Evolutionary conservation across 2,888 invertebrate genomes (phyloP).

Genomic region (Apodemia mormo): DNA sequence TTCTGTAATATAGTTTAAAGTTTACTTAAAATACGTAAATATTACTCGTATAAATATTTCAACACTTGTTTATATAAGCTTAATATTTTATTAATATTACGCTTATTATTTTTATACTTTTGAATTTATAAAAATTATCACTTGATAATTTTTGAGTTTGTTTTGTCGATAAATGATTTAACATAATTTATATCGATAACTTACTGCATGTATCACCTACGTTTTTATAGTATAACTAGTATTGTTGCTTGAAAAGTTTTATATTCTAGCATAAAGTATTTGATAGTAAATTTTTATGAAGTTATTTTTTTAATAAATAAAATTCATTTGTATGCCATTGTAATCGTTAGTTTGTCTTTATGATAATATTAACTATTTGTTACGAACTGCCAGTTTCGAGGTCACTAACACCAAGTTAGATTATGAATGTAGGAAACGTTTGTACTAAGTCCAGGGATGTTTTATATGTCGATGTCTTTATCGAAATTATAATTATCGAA

Average conservation of each 20-base stretch:
- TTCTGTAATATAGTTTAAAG: background rate
- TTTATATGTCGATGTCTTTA: constrained; percentile 16
- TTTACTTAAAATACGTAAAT: background rate
- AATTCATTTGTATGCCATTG: constrained; percentile 53
- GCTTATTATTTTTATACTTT: constrained; percentile 15
- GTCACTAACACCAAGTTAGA: constrained; percentile 65
- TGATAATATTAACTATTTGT: constrained; percentile 55
- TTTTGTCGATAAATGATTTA: constrained; percentile 15
- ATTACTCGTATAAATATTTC: constrained; percentile 3
- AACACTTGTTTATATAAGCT: constrained; percentile 4
- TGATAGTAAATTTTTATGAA: constrained; percentile 62
- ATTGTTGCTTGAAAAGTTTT: constrained; percentile 47
- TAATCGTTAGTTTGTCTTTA: constrained; percentile 55
- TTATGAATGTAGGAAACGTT: constrained; percentile 46
- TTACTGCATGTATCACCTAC: constrained; percentile 25
- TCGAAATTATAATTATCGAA: constrained; percentile 29
- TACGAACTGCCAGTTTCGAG: constrained; percentile 73
- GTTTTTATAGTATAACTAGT: constrained; percentile 29
- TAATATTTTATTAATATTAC: constrained; percentile 12
- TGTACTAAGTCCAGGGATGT: constrained; percentile 51
- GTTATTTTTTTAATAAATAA: constrained; percentile 52
- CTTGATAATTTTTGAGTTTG: constrained; percentile 1
- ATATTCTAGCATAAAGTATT: constrained; percentile 54
- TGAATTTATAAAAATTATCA: background rate
- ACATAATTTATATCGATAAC: background rate